phyloP scores from a whole-genome alignment of 2,888 invertebrate species.

The Aleiodes testaceus region DNA sequence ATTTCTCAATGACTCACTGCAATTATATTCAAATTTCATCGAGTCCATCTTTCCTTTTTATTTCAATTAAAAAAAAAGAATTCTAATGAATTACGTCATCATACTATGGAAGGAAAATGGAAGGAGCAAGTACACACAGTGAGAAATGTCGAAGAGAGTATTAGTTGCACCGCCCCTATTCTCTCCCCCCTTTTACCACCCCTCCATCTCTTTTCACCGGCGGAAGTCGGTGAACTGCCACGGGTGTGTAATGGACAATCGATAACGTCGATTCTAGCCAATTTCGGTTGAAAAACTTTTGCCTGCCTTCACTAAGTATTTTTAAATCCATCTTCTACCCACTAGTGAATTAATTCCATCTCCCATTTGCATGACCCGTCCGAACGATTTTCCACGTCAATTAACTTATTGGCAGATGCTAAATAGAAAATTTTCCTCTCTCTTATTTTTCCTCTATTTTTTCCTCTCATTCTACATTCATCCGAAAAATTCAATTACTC shows the following conservation, averaged over 20 bases:
- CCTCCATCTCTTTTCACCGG: conserved; percentile 9
- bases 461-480: neutral
- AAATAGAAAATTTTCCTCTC: conserved; percentile 28
- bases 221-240: conserved; percentile 40
- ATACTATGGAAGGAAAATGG: neutral
- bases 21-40: conserved; percentile 15
- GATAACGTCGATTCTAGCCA: conserved; percentile 50
- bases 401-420: conserved; percentile 44
- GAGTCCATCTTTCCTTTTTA: neutral
- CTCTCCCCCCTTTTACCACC: neutral
- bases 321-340: conserved; percentile 36
- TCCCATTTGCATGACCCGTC: conserved; percentile 45
- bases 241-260: conserved; percentile 51
- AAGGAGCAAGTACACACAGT: conserved; percentile 27
- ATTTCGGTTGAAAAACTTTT: conserved; percentile 45
- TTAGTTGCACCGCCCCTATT: conserved; percentile 29
- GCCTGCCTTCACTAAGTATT: conserved; percentile 34
- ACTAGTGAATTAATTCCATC: conserved; percentile 41
- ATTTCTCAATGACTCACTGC: neutral
- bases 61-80: neutral
- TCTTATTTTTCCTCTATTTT: neutral
- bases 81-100: conserved; percentile 25
- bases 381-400: conserved; percentile 44
- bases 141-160: conserved; percentile 17
- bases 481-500: conserved; percentile 19